Conservation (phyloP, 2,113 vertebrate species). For the Pollachius pollachius region DNA sequence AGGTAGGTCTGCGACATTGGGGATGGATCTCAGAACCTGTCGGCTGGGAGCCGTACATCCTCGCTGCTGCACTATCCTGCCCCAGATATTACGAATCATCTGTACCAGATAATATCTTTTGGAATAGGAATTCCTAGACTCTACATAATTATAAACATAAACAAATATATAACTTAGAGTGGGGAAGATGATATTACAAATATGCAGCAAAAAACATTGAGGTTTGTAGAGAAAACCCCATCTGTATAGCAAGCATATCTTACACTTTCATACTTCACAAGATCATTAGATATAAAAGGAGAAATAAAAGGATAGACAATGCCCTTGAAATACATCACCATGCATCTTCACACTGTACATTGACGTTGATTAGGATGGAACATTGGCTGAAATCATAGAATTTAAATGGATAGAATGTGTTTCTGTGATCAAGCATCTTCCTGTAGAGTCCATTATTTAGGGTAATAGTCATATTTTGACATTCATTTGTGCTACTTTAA, state of each 20-base stretch:
- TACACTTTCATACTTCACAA: constrained; percentile 1
- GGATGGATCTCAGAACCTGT: no score
- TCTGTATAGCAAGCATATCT: not conserved
- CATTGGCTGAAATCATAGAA: not conserved
- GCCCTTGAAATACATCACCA: constrained; percentile 6
- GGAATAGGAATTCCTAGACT: no score
- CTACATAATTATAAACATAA: no score
- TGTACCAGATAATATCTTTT: no score
- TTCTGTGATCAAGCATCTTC: not conserved
- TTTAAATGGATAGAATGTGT: not conserved
- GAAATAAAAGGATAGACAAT: not conserved
- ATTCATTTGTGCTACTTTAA: not conserved
- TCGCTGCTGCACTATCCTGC: no score
- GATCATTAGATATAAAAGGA: not conserved
- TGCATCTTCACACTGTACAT: constrained; percentile 9
- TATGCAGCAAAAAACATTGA: not conserved
- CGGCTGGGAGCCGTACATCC: no score
- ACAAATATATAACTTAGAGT: no score
- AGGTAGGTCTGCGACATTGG: no score
- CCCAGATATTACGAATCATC: no score
- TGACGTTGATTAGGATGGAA: not conserved
- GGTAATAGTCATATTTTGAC: not conserved
- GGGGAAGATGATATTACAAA: not conserved
- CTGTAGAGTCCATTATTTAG: not conserved
- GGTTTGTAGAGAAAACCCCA: not conserved